Conservation (phyloP, 2,797 vertebrate genomes). For the Cyprinodon diabolis region DNA sequence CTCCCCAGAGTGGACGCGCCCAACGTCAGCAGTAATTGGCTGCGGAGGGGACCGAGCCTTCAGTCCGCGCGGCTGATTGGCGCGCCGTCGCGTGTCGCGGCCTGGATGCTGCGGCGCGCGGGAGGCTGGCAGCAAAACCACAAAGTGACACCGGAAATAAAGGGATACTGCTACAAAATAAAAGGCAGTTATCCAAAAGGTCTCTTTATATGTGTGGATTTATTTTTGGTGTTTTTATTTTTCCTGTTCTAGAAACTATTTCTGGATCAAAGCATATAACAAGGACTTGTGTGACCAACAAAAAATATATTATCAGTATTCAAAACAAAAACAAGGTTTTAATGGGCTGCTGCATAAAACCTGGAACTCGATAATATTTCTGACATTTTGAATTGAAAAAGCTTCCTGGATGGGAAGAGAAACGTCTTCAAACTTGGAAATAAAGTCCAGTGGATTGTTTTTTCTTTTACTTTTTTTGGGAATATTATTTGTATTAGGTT, state of each 20-base stretch:
- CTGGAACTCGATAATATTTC: too few relatives aligned
- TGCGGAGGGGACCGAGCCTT: slow-evolving; percentile 46
- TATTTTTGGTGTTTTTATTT: background rate
- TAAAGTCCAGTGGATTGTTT: too few relatives aligned
- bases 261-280: background rate
- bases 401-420: too few relatives aligned
- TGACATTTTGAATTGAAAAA: too few relatives aligned
- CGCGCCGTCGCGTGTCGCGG: slow-evolving; percentile 35
- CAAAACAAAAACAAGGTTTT: too few relatives aligned
- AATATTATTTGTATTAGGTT: background rate
- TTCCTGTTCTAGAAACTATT: background rate
- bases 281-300: background rate
- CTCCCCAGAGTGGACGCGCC: slow-evolving; percentile 69
- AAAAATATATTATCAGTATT: background rate
- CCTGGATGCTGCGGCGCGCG: slow-evolving; percentile 64
- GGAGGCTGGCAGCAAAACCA: background rate
- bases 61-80: slow-evolving; percentile 72
- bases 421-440: too few relatives aligned
- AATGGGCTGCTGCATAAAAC: too few relatives aligned
- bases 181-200: background rate
- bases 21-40: slow-evolving; percentile 69
- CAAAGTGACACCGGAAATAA: background rate
- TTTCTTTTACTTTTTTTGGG: too few relatives aligned
- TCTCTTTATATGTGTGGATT: background rate
- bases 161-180: slow-evolving; percentile 23